Percentiles rank a stretch among this genome's conserved stretches.
Conservation (phyloP, 2,797 vertebrate genomes). For the Diceros bicornis region DNA sequence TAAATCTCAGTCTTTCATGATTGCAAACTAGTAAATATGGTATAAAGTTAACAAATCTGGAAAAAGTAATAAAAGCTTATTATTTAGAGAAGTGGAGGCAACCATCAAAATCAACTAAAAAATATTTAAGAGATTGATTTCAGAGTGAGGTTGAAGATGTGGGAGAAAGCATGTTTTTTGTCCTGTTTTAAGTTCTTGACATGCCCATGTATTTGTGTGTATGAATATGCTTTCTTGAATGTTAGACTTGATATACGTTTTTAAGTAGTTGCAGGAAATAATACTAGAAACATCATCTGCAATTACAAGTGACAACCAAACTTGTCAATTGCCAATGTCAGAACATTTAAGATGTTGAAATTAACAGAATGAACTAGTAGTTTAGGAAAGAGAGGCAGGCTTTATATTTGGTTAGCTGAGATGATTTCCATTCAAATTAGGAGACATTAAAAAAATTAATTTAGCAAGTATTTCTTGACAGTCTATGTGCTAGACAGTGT, state of each 20-base stretch:
- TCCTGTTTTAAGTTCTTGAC: not conserved
- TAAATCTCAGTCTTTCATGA: not conserved
- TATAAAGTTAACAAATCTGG: not conserved
- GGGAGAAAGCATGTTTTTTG: not conserved
- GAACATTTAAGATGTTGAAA: not conserved
- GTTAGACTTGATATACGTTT: not conserved
- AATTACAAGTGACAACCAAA: not conserved
- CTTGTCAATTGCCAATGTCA: not conserved
- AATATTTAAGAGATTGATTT: not conserved
- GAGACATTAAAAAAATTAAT: constrained; percentile 71
- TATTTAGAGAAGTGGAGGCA: not conserved
- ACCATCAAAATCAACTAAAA: not conserved
- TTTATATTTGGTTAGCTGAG: constrained; percentile 60
- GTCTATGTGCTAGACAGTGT: constrained; percentile 19
- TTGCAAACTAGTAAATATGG: not conserved
- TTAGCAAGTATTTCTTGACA: constrained; percentile 57
- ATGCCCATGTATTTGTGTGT: not conserved
- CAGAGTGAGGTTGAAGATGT: not conserved
- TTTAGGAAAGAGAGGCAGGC: constrained; percentile 16
- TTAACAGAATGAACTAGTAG: constrained; percentile 30
- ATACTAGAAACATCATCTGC: not conserved
- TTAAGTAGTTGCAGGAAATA: not conserved
- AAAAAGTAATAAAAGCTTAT: not conserved
- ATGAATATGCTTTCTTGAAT: not conserved
- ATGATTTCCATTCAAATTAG: constrained; percentile 52